These are phyloP conservation scores for Anser brachyrhynchus DNA, from an alignment of 2,113 vertebrate species.

Conservation along the genomic window DNA sequence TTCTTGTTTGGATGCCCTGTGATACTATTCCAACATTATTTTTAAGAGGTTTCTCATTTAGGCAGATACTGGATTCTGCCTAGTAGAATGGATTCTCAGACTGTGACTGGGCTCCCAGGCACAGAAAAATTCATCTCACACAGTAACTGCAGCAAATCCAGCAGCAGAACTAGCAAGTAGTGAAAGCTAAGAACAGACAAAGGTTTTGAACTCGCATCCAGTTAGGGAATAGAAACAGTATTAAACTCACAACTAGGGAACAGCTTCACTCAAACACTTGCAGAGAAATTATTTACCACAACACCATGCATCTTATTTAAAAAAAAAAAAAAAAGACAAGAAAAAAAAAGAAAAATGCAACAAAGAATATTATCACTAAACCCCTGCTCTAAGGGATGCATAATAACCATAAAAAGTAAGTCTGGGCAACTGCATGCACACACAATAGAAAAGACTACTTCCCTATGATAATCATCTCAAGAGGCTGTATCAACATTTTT, in stretches of 20 bases:
- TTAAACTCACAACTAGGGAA: background rate
- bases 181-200: background rate
- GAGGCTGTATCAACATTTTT: constrained; percentile 27
- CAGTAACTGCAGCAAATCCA: background rate
- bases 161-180: background rate
- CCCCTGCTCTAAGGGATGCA: background rate
- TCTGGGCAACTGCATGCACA: background rate
- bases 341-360: background rate
- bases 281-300: background rate
- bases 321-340: background rate
- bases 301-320: background rate
- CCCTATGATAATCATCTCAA: background rate
- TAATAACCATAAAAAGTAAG: background rate
- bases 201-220: background rate
- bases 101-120: background rate
- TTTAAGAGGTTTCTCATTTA: constrained; percentile 4
- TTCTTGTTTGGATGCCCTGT: constrained; percentile 40
- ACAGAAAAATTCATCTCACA: background rate
- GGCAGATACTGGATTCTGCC: background rate
- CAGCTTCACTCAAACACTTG: background rate
- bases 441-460: background rate
- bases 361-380: background rate
- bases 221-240: background rate
- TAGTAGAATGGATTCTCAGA: background rate
- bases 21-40: constrained; percentile 13